These are phyloP conservation scores for Pao palembangensis DNA, from an alignment of 2,113 vertebrate species.

Conservation along the genomic window DNA sequence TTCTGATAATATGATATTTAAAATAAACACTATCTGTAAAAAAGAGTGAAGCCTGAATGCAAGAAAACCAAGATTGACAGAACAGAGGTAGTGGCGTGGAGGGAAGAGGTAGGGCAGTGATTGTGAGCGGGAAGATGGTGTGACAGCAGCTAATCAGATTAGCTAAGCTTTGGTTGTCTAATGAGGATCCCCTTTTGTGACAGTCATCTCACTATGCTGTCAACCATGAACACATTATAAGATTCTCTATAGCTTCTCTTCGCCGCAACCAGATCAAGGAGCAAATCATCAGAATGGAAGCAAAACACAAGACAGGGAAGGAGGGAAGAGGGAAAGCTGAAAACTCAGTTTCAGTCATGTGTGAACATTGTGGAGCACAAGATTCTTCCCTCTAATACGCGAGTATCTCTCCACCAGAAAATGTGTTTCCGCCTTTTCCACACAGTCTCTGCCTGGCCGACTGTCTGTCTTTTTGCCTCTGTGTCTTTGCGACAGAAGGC, in stretches of 20 bases:
- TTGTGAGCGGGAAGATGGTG: slow-evolving; percentile 66
- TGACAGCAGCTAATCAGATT: slow-evolving; percentile 81
- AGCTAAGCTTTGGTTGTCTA: slow-evolving; percentile 73
- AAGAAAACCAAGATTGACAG: slow-evolving; percentile 24
- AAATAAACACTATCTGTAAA: slow-evolving; percentile 2
- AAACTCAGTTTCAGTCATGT: slow-evolving; percentile 66
- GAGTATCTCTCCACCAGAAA: slow-evolving; percentile 50
- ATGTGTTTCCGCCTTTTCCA: slow-evolving; percentile 47
- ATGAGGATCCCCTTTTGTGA: slow-evolving; percentile 76
- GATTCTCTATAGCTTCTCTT: slow-evolving; percentile 62
- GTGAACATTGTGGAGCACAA: slow-evolving; percentile 63
- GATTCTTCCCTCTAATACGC: slow-evolving; percentile 57
- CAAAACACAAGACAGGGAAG: slow-evolving; percentile 54
- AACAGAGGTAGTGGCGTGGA: slow-evolving; percentile 52
- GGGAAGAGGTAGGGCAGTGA: slow-evolving; percentile 53
- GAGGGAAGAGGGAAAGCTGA: slow-evolving; percentile 32
- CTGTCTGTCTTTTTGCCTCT: slow-evolving; percentile 55
- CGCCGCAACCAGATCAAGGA: slow-evolving; percentile 66
- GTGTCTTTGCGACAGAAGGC: slow-evolving; percentile 48
- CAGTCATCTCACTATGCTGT: slow-evolving; percentile 67
- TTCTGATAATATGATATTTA: background rate
- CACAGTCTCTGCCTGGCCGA: slow-evolving; percentile 18
- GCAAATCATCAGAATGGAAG: slow-evolving; percentile 58
- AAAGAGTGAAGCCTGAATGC: slow-evolving; percentile 11
- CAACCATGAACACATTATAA: slow-evolving; percentile 69